These are phyloP conservation scores for Apodemia zela DNA, from an alignment of 2,888 invertebrate genomes.

Conservation along the genomic window DNA sequence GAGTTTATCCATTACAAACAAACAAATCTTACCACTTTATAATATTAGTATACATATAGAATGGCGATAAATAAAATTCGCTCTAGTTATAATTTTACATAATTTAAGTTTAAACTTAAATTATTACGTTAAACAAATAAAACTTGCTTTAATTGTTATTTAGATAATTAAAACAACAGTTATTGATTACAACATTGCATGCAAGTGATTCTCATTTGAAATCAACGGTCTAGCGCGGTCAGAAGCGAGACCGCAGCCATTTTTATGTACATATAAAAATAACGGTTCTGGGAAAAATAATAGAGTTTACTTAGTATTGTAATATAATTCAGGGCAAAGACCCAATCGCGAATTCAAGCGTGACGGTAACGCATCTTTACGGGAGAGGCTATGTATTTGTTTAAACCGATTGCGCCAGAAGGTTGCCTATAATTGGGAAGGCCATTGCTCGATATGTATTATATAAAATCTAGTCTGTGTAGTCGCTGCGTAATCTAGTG, in stretches of 20 bases:
- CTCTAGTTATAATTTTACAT: too few relatives aligned
- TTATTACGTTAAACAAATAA: background rate
- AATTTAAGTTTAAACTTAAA: too few relatives aligned
- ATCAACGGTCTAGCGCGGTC: background rate
- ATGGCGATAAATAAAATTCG: too few relatives aligned
- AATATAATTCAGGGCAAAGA: conserved; percentile 22
- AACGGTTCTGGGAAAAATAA: conserved; percentile 17
- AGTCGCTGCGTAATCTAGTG: too few relatives aligned
- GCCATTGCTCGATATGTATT: too few relatives aligned
- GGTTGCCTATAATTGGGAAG: too few relatives aligned
- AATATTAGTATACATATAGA: too few relatives aligned
- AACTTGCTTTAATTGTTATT: background rate
- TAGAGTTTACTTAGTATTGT: conserved; percentile 16
- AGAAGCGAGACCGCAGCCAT: background rate
- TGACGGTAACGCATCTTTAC: conserved; percentile 1
- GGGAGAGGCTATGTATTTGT: conserved; percentile 1
- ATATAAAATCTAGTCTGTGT: too few relatives aligned
- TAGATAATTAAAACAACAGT: background rate
- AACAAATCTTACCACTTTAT: too few relatives aligned
- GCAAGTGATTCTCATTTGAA: background rate
- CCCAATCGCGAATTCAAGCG: conserved; percentile 19
- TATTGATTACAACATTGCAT: background rate
- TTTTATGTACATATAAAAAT: conserved; percentile 10
- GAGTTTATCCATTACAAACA: too few relatives aligned
- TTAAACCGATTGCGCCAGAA: background rate